Conservation (phyloP, 2,113 vertebrate genomes). For the Tetraodon nigroviridis region DNA sequence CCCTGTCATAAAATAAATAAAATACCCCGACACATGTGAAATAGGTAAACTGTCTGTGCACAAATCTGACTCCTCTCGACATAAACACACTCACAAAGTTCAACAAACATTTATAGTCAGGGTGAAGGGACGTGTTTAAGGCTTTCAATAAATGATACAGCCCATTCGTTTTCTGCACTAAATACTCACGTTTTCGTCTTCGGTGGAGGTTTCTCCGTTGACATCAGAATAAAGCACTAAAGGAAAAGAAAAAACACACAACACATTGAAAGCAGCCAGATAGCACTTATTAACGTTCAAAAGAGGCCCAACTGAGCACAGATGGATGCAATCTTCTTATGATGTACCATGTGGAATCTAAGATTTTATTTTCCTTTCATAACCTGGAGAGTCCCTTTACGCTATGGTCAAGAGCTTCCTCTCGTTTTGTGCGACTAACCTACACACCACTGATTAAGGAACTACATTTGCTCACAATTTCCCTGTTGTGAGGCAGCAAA, state of each 20-base stretch:
- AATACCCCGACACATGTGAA: neutral
- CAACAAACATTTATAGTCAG: neutral
- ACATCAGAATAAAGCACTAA: constrained; percentile 45
- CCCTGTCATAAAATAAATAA: neutral
- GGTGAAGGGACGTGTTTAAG: neutral
- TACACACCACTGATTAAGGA: constrained; percentile 45
- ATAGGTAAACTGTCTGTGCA: neutral
- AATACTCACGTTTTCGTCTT: constrained; percentile 53
- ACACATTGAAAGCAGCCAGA: neutral
- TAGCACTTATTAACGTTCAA: constrained; percentile 32
- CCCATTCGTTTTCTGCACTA: neutral
- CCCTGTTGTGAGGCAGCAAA: too few species aligned
- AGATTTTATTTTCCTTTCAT: constrained; percentile 27
- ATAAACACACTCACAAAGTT: neutral
- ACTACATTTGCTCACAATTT: neutral
- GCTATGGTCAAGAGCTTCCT: constrained; percentile 16
- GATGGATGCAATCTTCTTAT: constrained; percentile 37
- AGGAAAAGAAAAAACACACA: constrained; percentile 24
- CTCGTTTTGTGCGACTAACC: constrained; percentile 29
- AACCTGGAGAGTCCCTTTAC: constrained; percentile 24
- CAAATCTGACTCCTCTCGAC: neutral
- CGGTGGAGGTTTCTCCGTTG: constrained; percentile 27
- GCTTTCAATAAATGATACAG: neutral
- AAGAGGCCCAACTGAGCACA: constrained; percentile 28
- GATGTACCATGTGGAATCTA: neutral